Evolutionary conservation across 92 coral and sea anemone genomes (phyloP).

Genomic region (Phenganax marumi): DNA sequence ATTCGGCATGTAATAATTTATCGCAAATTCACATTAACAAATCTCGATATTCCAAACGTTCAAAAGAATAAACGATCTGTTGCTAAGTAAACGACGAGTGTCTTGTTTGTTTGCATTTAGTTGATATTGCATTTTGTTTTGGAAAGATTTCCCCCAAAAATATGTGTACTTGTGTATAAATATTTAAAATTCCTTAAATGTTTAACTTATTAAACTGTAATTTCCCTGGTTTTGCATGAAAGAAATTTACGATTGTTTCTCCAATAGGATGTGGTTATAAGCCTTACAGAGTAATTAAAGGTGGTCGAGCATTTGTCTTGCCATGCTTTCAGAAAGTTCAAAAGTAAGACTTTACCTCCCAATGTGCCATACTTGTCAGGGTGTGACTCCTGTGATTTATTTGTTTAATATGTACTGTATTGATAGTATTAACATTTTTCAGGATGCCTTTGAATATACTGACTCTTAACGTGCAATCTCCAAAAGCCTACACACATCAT

Average conservation of each 20-base stretch:
- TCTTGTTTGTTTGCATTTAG: no score
- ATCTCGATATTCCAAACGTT: no score
- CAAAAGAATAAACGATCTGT: no score
- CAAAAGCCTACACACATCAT: slow-evolving; percentile 53
- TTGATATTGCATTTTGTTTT: no score
- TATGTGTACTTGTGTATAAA: no score
- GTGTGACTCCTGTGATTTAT: neutral
- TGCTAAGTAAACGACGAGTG: no score
- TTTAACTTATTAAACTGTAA: neutral
- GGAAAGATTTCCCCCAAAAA: no score
- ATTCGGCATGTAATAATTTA: no score
- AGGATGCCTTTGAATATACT: slow-evolving; percentile 56
- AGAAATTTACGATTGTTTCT: neutral
- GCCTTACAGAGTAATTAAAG: slow-evolving; percentile 49
- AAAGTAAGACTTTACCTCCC: slow-evolving; percentile 28
- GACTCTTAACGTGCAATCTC: slow-evolving; percentile 51
- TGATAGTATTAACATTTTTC: neutral
- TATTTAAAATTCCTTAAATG: no score
- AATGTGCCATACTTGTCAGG: neutral
- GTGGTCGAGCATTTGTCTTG: slow-evolving; percentile 54
- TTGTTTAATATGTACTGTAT: neutral
- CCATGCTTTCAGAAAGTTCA: slow-evolving; percentile 56
- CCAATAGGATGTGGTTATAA: slow-evolving; percentile 48
- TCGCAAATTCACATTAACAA: no score
- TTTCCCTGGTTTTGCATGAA: neutral